Conservation (phyloP, 2,888 invertebrate genomes). For the Drosophila setosimentum region DNA sequence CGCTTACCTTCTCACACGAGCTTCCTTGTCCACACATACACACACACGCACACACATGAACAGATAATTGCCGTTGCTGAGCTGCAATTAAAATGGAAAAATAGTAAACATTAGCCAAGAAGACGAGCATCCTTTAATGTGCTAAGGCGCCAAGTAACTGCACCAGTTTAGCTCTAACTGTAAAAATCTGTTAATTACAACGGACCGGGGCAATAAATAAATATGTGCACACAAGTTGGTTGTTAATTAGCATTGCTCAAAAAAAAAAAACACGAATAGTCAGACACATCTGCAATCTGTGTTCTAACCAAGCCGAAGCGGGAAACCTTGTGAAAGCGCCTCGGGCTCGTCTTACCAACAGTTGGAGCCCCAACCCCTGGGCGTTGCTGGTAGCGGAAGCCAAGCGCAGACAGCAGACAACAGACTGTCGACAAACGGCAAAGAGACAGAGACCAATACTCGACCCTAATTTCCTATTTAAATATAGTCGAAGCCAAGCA, state of each 20-base stretch:
- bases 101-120: constrained; percentile 62
- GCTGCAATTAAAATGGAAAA: constrained; percentile 68
- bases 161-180: constrained; percentile 58
- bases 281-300: constrained; percentile 22
- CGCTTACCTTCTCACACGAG: constrained; percentile 59
- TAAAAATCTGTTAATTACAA: constrained; percentile 59
- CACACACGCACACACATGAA: constrained; percentile 1
- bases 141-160: constrained; percentile 30
- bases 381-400: constrained; percentile 53
- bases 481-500: constrained; percentile 57
- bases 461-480: constrained; percentile 73
- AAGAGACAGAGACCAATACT: constrained; percentile 21
- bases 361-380: constrained; percentile 16
- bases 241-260: constrained; percentile 56
- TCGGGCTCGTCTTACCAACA: constrained; percentile 40
- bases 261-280: constrained; percentile 18
- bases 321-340: constrained; percentile 65
- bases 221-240: constrained; percentile 34
- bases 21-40: constrained; percentile 45
- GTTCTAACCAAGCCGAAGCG: constrained; percentile 38
- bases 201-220: constrained; percentile 38
- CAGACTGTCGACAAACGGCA: constrained; percentile 2
- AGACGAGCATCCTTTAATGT: constrained; percentile 60
- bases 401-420: constrained; percentile 35
- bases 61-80: constrained; percentile 59